phyloP scores from a whole-genome alignment of 1,140 invertebrate genomes.

The Drosophila lowei region DNA sequence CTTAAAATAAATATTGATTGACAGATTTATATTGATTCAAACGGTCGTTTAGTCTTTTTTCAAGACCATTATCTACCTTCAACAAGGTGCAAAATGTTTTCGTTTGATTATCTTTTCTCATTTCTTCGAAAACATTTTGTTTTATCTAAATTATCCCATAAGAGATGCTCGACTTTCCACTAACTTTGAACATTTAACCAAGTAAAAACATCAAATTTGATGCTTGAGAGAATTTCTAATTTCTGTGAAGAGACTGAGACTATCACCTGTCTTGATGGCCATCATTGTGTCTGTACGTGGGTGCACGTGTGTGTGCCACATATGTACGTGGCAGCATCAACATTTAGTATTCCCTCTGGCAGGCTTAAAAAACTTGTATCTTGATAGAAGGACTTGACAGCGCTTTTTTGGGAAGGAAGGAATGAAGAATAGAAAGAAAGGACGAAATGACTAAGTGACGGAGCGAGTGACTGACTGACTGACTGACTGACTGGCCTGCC shows the following conservation, averaged over 20 bases:
- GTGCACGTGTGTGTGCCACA: constrained; percentile 3
- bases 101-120: constrained; percentile 34
- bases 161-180: constrained; percentile 45
- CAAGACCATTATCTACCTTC: constrained; percentile 4
- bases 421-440: constrained; percentile 22
- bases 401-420: constrained; percentile 24
- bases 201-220: constrained; percentile 45
- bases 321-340: constrained; percentile 19
- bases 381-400: constrained; percentile 52
- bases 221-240: constrained; percentile 47
- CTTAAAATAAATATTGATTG: constrained; percentile 1
- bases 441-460: constrained; percentile 45
- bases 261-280: constrained; percentile 46
- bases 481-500: constrained; percentile 25
- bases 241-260: constrained; percentile 5
- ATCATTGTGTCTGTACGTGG: constrained; percentile 1
- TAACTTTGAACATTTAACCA: constrained; percentile 44
- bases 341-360: constrained; percentile 58
- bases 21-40: constrained; percentile 9
- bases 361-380: constrained; percentile 48
- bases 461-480: constrained; percentile 30
- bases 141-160: constrained; percentile 45
- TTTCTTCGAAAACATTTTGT: constrained; percentile 17
- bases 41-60: not conserved
- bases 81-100: constrained; percentile 5